These are phyloP conservation scores for Myripristis murdjan DNA, from an alignment of 2,797 vertebrate species.

Conservation along the genomic window DNA sequence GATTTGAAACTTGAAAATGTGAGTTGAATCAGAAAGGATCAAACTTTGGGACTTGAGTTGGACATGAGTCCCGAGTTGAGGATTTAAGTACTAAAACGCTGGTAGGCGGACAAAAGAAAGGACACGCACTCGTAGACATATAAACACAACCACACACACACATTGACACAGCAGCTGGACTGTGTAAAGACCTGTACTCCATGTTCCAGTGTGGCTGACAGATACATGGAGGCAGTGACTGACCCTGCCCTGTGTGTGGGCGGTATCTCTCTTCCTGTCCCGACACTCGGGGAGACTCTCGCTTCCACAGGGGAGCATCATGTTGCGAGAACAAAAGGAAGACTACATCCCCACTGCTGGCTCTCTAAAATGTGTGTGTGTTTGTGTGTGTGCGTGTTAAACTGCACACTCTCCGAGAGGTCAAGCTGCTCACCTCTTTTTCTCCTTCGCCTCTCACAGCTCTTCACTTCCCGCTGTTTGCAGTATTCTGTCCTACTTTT, in stretches of 20 bases:
- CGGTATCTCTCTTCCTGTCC: conserved; percentile 72
- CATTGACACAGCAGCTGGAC: conserved; percentile 50
- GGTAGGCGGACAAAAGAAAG: conserved; percentile 4
- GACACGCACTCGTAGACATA: conserved; percentile 28
- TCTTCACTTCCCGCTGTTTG: conserved; percentile 25
- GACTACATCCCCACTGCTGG: conserved; percentile 49
- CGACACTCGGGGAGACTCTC: conserved; percentile 58
- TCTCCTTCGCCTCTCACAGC: conserved; percentile 4
- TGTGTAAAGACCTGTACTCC: conserved; percentile 53
- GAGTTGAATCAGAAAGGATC: too few species aligned
- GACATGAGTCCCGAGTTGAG: too few species aligned
- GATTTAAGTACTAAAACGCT: too few species aligned
- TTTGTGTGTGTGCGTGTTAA: background rate
- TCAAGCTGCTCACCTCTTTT: conserved; percentile 22
- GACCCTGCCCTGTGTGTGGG: conserved; percentile 66
- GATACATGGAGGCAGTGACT: conserved; percentile 49
- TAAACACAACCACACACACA: conserved; percentile 53
- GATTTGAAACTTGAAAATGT: too few species aligned
- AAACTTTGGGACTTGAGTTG: too few species aligned
- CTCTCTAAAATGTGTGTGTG: conserved; percentile 27
- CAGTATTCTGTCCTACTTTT: conserved; percentile 41
- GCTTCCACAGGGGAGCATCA: conserved; percentile 70
- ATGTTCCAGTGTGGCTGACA: conserved; percentile 68
- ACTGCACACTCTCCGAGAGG: conserved; percentile 1
- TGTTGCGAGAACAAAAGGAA: conserved; percentile 70